phyloP scores from a whole-genome alignment of 2,888 invertebrate genomes.

The Synergus itoensis region DNA sequence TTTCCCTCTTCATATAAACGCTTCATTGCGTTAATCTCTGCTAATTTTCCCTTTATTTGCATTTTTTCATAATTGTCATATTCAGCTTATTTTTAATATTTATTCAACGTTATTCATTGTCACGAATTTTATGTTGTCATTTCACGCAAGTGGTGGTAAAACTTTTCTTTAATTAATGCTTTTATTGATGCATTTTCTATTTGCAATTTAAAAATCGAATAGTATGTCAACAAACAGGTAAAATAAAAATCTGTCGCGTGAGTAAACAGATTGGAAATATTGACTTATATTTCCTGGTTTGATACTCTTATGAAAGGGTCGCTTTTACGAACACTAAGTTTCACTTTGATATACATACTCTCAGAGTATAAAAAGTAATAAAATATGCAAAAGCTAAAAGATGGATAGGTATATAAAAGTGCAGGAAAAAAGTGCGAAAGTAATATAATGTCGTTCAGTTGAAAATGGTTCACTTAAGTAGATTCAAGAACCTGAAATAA shows the following conservation, averaged over 20 bases:
- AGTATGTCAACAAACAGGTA: not conserved
- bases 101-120: not conserved
- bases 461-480: not conserved
- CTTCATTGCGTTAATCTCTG: not conserved
- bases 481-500: not conserved
- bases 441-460: too few relatives aligned
- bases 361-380: not conserved
- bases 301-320: conserved; percentile 13
- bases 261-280: conserved; percentile 33
- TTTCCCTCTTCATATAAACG: conserved; percentile 5
- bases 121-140: not conserved
- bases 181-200: not conserved
- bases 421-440: too few relatives aligned
- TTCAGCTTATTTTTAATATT: not conserved
- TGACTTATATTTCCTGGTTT: conserved; percentile 29
- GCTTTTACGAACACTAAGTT: conserved; percentile 9
- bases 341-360: not conserved
- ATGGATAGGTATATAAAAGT: not conserved
- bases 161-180: not conserved
- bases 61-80: conserved; percentile 7
- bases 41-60: not conserved
- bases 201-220: not conserved
- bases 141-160: not conserved
- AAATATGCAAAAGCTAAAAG: not conserved
- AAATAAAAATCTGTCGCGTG: not conserved